Evolutionary conservation across 1,140 invertebrate genomes (phyloP).

Genomic region (Lamellibrachia luymesi): DNA sequence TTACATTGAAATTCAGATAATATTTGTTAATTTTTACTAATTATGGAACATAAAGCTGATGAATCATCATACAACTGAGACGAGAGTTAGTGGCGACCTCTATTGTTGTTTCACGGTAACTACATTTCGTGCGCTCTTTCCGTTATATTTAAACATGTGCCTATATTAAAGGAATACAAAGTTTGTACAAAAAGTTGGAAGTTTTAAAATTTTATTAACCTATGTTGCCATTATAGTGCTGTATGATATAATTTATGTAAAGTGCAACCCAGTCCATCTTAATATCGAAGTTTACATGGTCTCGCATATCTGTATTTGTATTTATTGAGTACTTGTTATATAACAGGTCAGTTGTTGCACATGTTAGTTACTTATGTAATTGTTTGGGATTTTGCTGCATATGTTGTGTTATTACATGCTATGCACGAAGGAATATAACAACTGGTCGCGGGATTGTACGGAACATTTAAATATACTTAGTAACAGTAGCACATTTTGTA

Average conservation of each 20-base stretch:
- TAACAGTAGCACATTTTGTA: too few species aligned
- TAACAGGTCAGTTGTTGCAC: not conserved
- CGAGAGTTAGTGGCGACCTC: too few species aligned
- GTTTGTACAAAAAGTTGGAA: too few species aligned
- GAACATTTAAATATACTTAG: not conserved
- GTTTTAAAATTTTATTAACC: not conserved
- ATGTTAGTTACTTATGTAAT: too few species aligned
- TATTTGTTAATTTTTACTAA: not conserved
- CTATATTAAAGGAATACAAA: too few species aligned
- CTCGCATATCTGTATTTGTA: not conserved
- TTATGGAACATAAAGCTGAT: not conserved
- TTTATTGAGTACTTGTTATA: not conserved
- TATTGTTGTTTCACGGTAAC: too few species aligned
- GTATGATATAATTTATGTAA: not conserved
- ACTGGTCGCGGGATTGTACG: not conserved
- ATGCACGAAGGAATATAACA: not conserved
- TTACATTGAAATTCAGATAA: not conserved
- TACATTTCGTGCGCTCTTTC: too few species aligned
- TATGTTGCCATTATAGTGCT: not conserved
- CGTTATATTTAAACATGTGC: too few species aligned
- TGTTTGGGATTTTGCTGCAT: not conserved
- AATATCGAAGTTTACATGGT: not conserved
- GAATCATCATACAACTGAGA: too few species aligned
- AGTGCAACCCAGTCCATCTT: not conserved
- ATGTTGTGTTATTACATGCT: not conserved